These are phyloP conservation scores for Forbesichthys papilliferus DNA, from an alignment of 2,113 vertebrate genomes.

Conservation along the genomic window DNA sequence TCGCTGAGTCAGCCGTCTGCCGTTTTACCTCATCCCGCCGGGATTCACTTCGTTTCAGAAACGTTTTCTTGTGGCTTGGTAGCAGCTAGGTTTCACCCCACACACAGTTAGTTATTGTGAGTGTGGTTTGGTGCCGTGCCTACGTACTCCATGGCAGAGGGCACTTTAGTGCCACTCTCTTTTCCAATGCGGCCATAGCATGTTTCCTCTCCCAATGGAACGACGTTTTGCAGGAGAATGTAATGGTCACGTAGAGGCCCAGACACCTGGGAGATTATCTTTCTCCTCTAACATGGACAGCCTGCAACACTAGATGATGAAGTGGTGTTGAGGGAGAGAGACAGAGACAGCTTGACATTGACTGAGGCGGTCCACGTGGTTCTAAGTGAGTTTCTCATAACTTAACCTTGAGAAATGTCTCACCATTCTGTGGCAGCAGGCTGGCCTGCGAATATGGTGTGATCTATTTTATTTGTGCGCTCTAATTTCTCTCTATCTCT, in stretches of 20 bases:
- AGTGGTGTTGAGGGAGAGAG: too few relatives aligned
- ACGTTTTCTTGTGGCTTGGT: slow-evolving; percentile 36
- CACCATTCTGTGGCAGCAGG: background rate
- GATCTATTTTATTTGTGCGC: too few relatives aligned
- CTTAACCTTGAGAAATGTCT: background rate
- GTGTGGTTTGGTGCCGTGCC: slow-evolving; percentile 56
- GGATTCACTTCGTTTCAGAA: slow-evolving; percentile 60
- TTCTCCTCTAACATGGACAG: too few relatives aligned
- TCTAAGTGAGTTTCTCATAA: too few relatives aligned
- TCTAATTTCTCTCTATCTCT: too few relatives aligned
- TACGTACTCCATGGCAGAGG: slow-evolving; percentile 37
- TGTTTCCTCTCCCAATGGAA: too few relatives aligned
- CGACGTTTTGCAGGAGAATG: background rate
- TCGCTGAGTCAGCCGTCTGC: slow-evolving; percentile 21
- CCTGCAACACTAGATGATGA: too few relatives aligned
- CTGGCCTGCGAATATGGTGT: too few relatives aligned
- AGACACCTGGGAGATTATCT: too few relatives aligned
- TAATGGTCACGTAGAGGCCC: too few relatives aligned
- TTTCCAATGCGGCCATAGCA: slow-evolving; percentile 1
- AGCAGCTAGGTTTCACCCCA: slow-evolving; percentile 15
- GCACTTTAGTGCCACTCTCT: slow-evolving; percentile 49
- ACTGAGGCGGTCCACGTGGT: too few relatives aligned
- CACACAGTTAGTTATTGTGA: slow-evolving; percentile 46
- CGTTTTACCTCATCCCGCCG: slow-evolving; percentile 26
- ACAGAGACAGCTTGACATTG: too few relatives aligned